Evolutionary conservation across 2,888 invertebrate species (phyloP).

Genomic region (Apotomis betuletana): DNA sequence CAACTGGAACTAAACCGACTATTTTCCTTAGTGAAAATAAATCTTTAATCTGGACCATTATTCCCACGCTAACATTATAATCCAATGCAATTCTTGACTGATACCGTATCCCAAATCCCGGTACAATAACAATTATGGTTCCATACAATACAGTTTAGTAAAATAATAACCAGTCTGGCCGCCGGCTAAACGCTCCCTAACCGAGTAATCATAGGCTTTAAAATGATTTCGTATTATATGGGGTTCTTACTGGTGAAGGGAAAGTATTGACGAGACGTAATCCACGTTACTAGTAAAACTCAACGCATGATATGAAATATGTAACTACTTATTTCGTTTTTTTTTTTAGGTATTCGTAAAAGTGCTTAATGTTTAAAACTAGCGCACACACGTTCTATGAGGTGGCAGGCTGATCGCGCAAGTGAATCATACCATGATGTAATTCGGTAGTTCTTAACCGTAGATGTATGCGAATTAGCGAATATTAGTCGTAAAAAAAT

Average conservation of each 20-base stretch:
- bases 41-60: slow-evolving; percentile 7
- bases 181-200: slow-evolving; percentile 55
- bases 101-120: slow-evolving; percentile 45
- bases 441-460: too few species aligned
- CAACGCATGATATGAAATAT: too few species aligned
- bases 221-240: slow-evolving; percentile 47
- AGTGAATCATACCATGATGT: too few species aligned
- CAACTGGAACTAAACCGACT: too few species aligned
- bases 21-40: neutral
- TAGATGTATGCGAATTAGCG: too few species aligned
- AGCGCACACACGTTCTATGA: too few species aligned
- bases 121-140: slow-evolving; percentile 50
- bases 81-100: slow-evolving; percentile 44
- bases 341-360: too few species aligned
- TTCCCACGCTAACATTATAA: slow-evolving; percentile 42
- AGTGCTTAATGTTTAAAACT: too few species aligned
- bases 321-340: too few species aligned
- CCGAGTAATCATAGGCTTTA: slow-evolving; percentile 61
- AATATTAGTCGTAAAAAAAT: too few species aligned
- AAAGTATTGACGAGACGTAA: slow-evolving; percentile 49
- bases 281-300: slow-evolving; percentile 8
- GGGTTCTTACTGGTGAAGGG: slow-evolving; percentile 53
- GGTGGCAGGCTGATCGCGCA: too few species aligned
- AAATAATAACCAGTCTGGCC: slow-evolving; percentile 56
- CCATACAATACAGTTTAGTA: slow-evolving; percentile 51